Percentiles rank a stretch among this genome's conserved stretches.
These are phyloP conservation scores for Aelia acuminata DNA, from an alignment of 2,888 invertebrate genomes.

Conservation along the genomic window DNA sequence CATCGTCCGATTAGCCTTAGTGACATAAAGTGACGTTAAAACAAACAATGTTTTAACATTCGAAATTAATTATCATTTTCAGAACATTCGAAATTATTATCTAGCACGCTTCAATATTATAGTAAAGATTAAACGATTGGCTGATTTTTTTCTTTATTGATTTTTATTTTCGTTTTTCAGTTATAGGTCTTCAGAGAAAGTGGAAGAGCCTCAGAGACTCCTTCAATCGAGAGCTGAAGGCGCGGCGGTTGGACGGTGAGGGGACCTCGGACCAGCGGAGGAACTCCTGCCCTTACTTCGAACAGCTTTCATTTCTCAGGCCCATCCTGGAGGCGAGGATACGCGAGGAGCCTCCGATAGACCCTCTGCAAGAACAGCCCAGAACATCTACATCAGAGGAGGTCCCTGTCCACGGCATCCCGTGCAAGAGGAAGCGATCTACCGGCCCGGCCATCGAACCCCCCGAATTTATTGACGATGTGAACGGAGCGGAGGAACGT, in stretches of 20 bases:
- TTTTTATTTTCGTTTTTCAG: neutral
- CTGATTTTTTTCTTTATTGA: neutral
- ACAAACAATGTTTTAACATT: too few species aligned
- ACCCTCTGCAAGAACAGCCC: neutral
- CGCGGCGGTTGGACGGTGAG: neutral
- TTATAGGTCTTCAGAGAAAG: neutral
- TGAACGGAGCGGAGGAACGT: too few species aligned
- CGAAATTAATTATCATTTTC: too few species aligned
- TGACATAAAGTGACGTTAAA: too few species aligned
- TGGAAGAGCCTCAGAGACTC: conserved; percentile 20
- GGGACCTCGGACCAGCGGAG: neutral
- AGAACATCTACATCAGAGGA: neutral
- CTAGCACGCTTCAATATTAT: too few species aligned
- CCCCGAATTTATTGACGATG: too few species aligned
- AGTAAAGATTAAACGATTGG: too few species aligned
- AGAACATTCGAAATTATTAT: too few species aligned
- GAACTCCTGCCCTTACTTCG: neutral
- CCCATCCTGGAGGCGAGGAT: conserved; percentile 25
- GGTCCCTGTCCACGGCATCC: neutral
- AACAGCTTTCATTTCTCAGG: neutral
- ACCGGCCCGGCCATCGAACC: neutral
- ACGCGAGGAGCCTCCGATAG: neutral
- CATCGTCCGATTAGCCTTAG: too few species aligned
- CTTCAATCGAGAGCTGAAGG: neutral
- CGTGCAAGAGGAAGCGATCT: neutral